Evolutionary conservation across 2,888 invertebrate genomes (phyloP), one percentile per base, ranked within the genome.

Genomic region (Trissolcus brochymenae): DNA sequence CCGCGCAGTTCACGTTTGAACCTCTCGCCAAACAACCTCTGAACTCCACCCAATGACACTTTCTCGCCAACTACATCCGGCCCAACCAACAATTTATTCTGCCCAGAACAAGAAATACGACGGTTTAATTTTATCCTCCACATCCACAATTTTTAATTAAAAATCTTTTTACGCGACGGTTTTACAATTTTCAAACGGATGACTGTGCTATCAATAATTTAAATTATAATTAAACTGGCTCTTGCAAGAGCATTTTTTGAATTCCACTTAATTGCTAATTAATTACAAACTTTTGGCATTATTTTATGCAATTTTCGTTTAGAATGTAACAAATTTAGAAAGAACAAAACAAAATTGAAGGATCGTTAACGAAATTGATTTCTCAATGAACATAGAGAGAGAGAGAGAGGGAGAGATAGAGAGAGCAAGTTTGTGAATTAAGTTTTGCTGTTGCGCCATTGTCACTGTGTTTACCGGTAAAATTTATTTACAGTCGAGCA

Each of bases 11-110:
- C 79, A n/a, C 65, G 53, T 76, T 66, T 64, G 78, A 80, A 76
- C 73, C 79, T 81, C 80, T 83, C 79, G 78, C 82, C 83, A 84
- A 85, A 83, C 84, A 84, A 83, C 84, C 80, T 82, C 72, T 66
- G 72, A 78, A 79, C 78, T 76, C 79, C 79, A 51, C 67, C 17
- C 55, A 59, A 75, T 55, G 62, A 66, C 61, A 66, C 74, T 75
- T n/a, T n/a, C 68, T 75, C 65, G 60, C 60, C 68, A 59, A 54
- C 68, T 43, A 62, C 70, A 66, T 73, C 68, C 78, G 70, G 65
- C 70, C 68, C 68, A 59, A 49, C 62, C 21, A 53, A 57, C 67
- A 57, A 61, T 61, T 73, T 61, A 50, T 19, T 61, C 25, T 11
- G 50, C 29, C 11, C 40, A 17, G 57, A 72, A 72, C 67, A 59